Evolutionary conservation across 1,140 invertebrate genomes (phyloP).

Genomic region (Drosophila lini): DNA sequence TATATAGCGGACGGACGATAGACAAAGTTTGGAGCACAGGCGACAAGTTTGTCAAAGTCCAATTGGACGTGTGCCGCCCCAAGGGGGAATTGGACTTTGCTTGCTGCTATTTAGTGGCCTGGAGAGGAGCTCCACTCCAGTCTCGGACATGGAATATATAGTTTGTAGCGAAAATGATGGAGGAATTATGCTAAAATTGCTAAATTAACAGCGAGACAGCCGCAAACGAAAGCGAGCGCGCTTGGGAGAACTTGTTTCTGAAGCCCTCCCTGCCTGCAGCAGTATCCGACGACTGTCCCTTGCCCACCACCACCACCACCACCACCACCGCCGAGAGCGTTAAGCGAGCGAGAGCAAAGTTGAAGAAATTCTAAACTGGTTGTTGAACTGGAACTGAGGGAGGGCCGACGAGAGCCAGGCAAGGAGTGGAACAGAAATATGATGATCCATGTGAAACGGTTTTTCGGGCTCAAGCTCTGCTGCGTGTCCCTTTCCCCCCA

Average conservation of each 20-base stretch:
- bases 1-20: not conserved
- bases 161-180: slow-evolving; percentile 2
- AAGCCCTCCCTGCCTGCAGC: not conserved
- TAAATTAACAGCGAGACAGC: slow-evolving; percentile 63
- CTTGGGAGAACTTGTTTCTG: slow-evolving; percentile 68
- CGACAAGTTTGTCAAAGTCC: slow-evolving; percentile 42
- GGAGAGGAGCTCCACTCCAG: not conserved
- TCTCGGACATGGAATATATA: slow-evolving; percentile 37
- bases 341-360: slow-evolving; percentile 6
- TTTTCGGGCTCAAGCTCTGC: slow-evolving; percentile 20
- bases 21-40: slow-evolving; percentile 20
- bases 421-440: not conserved
- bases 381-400: slow-evolving; percentile 60
- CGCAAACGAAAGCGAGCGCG: slow-evolving; percentile 73
- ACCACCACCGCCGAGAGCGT: not conserved
- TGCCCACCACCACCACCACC: not conserved
- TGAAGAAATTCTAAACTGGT: slow-evolving; percentile 73
- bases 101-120: slow-evolving; percentile 17
- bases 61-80: slow-evolving; percentile 1
- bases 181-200: slow-evolving; percentile 66
- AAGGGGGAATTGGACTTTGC: slow-evolving; percentile 8
- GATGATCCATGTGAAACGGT: slow-evolving; percentile 21
- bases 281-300: not conserved
- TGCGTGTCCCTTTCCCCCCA: not conserved
- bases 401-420: not conserved